Conservation (phyloP, 2,113 vertebrate genomes). For the Lynx canadensis region DNA sequence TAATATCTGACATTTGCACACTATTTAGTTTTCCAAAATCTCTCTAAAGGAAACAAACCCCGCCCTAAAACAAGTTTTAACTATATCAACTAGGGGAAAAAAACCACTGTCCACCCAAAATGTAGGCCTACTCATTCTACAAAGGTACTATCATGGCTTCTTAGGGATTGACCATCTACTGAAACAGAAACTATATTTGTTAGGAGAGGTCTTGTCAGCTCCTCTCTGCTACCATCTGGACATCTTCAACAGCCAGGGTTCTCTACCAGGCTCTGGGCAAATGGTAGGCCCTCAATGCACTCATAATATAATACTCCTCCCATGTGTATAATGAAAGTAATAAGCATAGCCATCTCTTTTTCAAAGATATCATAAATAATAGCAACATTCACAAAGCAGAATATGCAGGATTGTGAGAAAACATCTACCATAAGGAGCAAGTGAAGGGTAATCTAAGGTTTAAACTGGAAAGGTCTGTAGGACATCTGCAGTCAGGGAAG, state of each 20-base stretch:
- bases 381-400: neutral
- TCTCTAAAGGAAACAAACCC: neutral
- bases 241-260: accelerated
- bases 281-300: accelerated
- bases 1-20: neutral
- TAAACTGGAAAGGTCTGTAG: neutral
- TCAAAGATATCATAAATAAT: neutral
- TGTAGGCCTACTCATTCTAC: neutral
- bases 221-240: accelerated
- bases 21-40: neutral
- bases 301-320: accelerated
- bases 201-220: neutral
- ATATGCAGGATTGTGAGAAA: neutral
- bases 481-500: neutral
- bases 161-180: neutral
- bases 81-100: neutral
- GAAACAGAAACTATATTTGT: neutral
- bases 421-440: neutral
- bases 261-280: neutral
- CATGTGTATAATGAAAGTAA: neutral
- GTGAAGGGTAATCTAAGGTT: neutral
- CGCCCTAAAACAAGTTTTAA: neutral
- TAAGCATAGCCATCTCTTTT: neutral
- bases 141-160: neutral
- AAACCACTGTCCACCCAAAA: neutral